A percentile compares a stretch with the other conserved stretches of the same genome.
Evolutionary conservation across 2,797 vertebrate genomes (phyloP).

Genomic region (Thunnus albacares): DNA sequence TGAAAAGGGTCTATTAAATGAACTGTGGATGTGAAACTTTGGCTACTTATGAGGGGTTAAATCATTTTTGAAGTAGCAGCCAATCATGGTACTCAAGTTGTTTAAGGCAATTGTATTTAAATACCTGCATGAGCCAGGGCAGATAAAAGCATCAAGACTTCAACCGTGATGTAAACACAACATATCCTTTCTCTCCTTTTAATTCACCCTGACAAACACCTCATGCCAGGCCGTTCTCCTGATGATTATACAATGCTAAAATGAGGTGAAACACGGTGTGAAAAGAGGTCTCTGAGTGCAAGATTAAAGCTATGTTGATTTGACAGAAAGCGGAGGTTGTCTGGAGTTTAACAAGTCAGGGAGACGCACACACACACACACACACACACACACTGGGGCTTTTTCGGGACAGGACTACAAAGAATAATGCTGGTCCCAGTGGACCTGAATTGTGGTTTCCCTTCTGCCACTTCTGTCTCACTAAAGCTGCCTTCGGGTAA

Average conservation of each 20-base stretch:
- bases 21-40: neutral
- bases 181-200: conserved; percentile 30
- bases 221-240: conserved; percentile 41
- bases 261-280: conserved; percentile 62
- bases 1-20: neutral
- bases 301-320: conserved; percentile 64
- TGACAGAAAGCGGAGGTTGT: conserved; percentile 64
- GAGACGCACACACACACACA: neutral
- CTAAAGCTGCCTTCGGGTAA: neutral
- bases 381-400: neutral
- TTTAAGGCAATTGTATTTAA: neutral
- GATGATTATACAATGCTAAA: conserved; percentile 30
- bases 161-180: conserved; percentile 35
- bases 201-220: conserved; percentile 53
- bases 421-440: conserved; percentile 44
- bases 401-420: conserved; percentile 56
- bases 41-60: conserved; percentile 2
- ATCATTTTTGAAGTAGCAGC: conserved; percentile 8
- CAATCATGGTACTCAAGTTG: neutral
- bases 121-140: conserved; percentile 2
- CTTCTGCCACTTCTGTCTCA: conserved; percentile 45
- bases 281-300: conserved; percentile 23
- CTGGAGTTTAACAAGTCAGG: conserved; percentile 64
- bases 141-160: conserved; percentile 27
- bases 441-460: conserved; percentile 44